Base-by-base conservation (phyloP, 2,888 invertebrate species). In the Oegoconia quadripuncta region DNA sequence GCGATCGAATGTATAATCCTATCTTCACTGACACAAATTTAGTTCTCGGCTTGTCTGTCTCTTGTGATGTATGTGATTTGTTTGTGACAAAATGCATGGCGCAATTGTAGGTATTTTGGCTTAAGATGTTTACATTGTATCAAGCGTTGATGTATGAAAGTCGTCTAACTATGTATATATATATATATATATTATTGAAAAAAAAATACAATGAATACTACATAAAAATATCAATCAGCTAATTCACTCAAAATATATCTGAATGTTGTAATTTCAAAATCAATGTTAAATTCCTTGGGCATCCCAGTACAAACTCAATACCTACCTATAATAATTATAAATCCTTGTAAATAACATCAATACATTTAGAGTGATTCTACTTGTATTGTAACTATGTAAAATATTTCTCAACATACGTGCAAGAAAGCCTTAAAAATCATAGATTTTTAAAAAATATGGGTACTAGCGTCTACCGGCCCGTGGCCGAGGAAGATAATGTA, bases 351-450 rank as follows among this genome's bases (percentile, higher is more conserved):
- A 84, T 83, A 83, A 66, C 60, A 73, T 67, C 58, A 70, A 71
- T 70, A 74, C 66, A 65, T 73, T 62, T 66, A 76, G 79, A 78
- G 73, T 80, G 78, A 77, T 72, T 71, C 79, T 80, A 83, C 77
- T 78, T 80, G 74, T 74, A 78, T 34, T 40, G 31, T 40, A 41
- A 37, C 23, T 33, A 33, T 41, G 44, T 44, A 41, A 81, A 77
- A 74, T 80, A 81, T 76, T 66, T 78, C 65, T 74, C 72, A 75
- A 74, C 68, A 73, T 81, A 82, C 77, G 74, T 80, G 77, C 79
- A 80, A 83, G 62, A 75, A n/a, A 81, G 84, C 84, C 83, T 87
- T 87, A 82, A 86, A 83, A 83, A 84, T 83, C 83, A 70, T 77
- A 83, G 84, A 84, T 84, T 84, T 86, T 84, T 83, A 78, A 81